phyloP scores from a whole-genome alignment of 2,113 vertebrate genomes.

The Eurystomus gularis region DNA sequence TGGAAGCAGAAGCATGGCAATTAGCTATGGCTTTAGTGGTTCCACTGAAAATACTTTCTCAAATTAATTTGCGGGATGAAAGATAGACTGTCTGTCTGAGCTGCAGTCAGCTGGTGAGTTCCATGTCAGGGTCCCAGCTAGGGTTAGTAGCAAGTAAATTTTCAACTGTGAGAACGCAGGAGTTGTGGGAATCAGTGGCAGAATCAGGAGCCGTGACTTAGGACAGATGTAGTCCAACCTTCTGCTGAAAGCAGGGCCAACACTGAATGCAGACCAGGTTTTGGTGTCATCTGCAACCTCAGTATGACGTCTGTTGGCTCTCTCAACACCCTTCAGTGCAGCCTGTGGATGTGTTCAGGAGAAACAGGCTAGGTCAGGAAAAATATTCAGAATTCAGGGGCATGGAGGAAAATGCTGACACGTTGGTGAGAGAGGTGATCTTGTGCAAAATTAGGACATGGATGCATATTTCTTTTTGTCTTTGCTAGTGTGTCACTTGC shows the following conservation, averaged over 20 bases:
- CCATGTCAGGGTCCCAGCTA: not conserved
- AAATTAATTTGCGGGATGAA: not conserved
- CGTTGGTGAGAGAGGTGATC: not conserved
- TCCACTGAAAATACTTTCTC: not conserved
- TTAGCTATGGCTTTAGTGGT: not conserved
- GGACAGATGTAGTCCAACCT: not conserved
- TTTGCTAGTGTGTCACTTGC: not conserved
- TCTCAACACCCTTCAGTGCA: not conserved
- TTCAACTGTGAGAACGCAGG: not conserved
- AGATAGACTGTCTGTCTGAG: not conserved
- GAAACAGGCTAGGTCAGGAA: not conserved
- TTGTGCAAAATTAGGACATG: not conserved
- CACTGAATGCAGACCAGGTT: not conserved
- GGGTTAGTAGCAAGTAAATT: not conserved
- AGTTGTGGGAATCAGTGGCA: not conserved
- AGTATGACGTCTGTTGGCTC: not conserved
- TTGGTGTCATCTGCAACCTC: not conserved
- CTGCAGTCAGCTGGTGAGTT: not conserved
- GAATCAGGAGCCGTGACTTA: not conserved
- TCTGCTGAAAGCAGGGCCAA: not conserved
- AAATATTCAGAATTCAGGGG: not conserved
- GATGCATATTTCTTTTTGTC: not conserved
- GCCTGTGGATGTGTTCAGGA: not conserved
- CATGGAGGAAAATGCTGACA: not conserved
- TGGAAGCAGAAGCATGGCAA: not conserved